phyloP scores from a whole-genome alignment of 2,113 vertebrate species.

The Lonchura striata region DNA sequence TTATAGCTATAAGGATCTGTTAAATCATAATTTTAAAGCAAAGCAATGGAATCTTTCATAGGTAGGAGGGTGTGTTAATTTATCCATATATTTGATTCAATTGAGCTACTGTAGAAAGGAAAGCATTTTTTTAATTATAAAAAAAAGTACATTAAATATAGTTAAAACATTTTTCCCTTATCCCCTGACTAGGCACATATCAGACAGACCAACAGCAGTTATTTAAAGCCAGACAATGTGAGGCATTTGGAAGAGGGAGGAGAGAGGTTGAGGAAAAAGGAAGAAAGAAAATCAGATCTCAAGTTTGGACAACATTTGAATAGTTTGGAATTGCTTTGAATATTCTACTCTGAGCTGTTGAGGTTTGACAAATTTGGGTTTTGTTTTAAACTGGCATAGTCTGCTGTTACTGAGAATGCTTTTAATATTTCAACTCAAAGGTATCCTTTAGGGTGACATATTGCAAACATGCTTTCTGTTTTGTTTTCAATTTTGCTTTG shows the following conservation, averaged over 20 bases:
- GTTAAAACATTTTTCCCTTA: not conserved
- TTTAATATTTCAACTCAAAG: not conserved
- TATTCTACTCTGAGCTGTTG: not conserved
- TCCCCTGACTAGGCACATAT: not conserved
- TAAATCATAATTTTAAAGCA: not conserved
- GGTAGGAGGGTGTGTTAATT: not conserved
- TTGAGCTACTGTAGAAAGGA: not conserved
- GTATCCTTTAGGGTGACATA: constrained; percentile 14
- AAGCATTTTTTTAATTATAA: not conserved
- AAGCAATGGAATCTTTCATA: not conserved
- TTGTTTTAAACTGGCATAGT: constrained; percentile 34
- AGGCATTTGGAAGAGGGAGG: not conserved
- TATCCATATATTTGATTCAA: not conserved
- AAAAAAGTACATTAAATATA: not conserved
- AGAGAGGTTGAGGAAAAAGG: not conserved
- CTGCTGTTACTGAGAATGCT: constrained; percentile 31
- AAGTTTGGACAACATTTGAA: constrained; percentile 29
- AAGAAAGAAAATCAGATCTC: not conserved
- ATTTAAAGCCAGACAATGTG: not conserved
- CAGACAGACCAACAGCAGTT: not conserved
- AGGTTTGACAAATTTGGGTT: constrained; percentile 48
- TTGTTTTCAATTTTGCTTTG: constrained; percentile 63
- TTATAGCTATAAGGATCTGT: not conserved
- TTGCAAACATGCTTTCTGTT: constrained; percentile 39
- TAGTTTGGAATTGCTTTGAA: not conserved